These are phyloP conservation scores for Vandiemenella viatica DNA, from an alignment of 2,888 invertebrate genomes.

Conservation along the genomic window DNA sequence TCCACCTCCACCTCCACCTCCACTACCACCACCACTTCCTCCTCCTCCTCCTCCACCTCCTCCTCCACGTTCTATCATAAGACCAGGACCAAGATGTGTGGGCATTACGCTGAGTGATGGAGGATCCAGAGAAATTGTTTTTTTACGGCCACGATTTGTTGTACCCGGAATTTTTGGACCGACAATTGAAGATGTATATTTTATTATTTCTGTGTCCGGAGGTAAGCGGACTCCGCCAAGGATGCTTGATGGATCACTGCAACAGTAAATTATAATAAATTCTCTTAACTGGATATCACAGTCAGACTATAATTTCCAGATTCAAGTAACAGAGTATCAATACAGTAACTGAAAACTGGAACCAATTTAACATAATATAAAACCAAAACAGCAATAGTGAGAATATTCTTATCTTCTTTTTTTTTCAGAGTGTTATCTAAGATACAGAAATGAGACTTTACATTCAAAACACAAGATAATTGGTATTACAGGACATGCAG, in stretches of 20 bases:
- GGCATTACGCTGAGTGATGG: conserved; percentile 43
- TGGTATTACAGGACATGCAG: too few relatives aligned
- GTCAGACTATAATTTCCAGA: too few relatives aligned
- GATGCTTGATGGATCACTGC: conserved; percentile 39
- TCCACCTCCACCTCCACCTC: conserved; percentile 26
- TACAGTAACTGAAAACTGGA: too few relatives aligned
- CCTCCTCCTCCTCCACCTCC: not conserved
- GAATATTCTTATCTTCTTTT: too few relatives aligned
- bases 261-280: not conserved
- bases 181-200: conserved; percentile 74
- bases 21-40: not conserved
- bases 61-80: not conserved
- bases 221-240: conserved; percentile 70
- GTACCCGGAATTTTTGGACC: conserved; percentile 75
- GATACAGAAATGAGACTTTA: too few relatives aligned
- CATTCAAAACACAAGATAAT: too few relatives aligned
- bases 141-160: conserved; percentile 72
- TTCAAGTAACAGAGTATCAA: too few relatives aligned
- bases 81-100: conserved; percentile 21
- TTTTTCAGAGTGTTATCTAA: too few relatives aligned
- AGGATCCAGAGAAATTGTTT: conserved; percentile 75
- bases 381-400: too few relatives aligned
- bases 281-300: too few relatives aligned
- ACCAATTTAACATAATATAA: too few relatives aligned
- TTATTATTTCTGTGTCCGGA: conserved; percentile 80